These are phyloP conservation scores for Meloidogyne floridensis DNA, from an alignment of 1,140 invertebrate species.

Conservation along the genomic window DNA sequence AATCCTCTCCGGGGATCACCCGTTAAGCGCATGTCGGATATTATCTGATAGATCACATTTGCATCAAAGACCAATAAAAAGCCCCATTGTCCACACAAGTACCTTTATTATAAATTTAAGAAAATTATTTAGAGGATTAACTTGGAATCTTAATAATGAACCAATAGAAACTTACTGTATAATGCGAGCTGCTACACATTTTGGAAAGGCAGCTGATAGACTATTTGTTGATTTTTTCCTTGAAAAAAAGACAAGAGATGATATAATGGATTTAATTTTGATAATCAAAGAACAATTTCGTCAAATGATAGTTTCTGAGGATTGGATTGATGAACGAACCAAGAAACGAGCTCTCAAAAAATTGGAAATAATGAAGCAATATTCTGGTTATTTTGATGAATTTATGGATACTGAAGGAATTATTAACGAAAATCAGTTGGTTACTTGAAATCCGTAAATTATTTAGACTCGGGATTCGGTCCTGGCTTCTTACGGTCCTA, in stretches of 20 bases:
- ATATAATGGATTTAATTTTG: background rate
- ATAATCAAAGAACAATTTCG: conserved; percentile 8
- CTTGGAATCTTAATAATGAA: background rate
- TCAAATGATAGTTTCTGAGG: background rate
- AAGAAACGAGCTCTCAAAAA: background rate
- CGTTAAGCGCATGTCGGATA: too few relatives aligned
- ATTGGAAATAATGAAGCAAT: background rate
- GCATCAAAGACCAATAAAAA: too few relatives aligned
- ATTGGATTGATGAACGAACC: conserved; percentile 14
- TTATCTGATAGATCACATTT: too few relatives aligned
- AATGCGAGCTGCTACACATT: background rate
- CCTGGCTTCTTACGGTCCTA: too few relatives aligned
- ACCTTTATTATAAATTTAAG: too few relatives aligned
- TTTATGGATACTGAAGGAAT: background rate
- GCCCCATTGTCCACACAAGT: too few relatives aligned
- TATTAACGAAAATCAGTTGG: background rate
- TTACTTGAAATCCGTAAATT: too few relatives aligned
- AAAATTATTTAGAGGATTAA: background rate
- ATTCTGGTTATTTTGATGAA: conserved; percentile 6
- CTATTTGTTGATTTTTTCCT: background rate
- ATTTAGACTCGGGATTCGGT: too few relatives aligned
- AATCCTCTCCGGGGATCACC: too few relatives aligned
- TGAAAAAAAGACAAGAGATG: background rate
- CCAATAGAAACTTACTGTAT: background rate
- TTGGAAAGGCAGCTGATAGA: background rate